Percentiles rank a stretch among this genome's conserved stretches.
Evolutionary conservation across 2,113 vertebrate species (phyloP).

Genomic region (Uria aalge): DNA sequence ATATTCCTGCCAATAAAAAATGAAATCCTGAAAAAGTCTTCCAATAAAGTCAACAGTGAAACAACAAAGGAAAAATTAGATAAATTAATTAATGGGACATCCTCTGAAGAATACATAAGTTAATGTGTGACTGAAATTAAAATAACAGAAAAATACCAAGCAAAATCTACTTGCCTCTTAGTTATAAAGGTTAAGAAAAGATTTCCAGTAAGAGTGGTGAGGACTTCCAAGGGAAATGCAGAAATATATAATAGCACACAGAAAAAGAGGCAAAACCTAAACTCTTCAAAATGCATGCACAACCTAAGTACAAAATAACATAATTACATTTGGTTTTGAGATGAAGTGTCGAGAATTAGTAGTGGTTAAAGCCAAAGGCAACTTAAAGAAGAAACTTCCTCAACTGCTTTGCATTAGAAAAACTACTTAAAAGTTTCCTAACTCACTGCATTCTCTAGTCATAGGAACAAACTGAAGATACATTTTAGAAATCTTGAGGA

Average conservation of each 20-base stretch:
- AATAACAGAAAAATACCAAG: not conserved
- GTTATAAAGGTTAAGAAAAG: not conserved
- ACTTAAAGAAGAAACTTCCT: not conserved
- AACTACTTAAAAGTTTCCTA: not conserved
- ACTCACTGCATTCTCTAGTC: not conserved
- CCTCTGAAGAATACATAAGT: not conserved
- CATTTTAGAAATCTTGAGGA: not conserved
- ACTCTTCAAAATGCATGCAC: not conserved
- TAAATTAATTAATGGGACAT: not conserved
- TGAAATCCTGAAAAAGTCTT: not conserved
- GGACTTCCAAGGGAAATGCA: not conserved
- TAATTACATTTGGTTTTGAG: not conserved
- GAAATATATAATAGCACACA: not conserved
- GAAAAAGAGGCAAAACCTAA: not conserved
- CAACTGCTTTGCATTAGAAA: not conserved
- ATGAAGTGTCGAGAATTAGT: not conserved
- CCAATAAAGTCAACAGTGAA: not conserved
- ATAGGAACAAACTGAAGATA: not conserved
- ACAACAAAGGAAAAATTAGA: not conserved
- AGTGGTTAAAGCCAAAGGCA: not conserved
- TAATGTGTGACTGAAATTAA: not conserved
- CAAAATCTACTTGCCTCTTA: not conserved
- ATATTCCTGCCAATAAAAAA: not conserved
- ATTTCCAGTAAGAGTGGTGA: not conserved
- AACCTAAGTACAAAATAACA: not conserved